Evolutionary conservation across 2,797 vertebrate species (phyloP), one percentile per base, ranked within the genome.

Genomic region (Acanthurus leucopareius): DNA sequence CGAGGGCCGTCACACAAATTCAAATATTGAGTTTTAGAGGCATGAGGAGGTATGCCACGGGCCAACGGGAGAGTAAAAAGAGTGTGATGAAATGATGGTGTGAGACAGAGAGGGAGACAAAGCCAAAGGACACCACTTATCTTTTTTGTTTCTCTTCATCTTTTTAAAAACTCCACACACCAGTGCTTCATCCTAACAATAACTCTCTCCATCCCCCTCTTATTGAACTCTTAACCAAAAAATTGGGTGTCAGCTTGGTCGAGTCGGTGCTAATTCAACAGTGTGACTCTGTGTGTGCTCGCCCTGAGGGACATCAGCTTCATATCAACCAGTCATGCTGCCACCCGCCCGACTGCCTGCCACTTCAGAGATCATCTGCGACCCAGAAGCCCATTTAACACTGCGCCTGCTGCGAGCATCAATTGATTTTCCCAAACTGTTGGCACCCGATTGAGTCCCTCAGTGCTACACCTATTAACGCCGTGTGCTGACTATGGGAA

Each of bases 1-100:
- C 82, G 91, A 94, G 86, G 84, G 92, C 92, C 94, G 94, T 87
- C 70, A 93, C 94, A 93, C 89, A 92, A 95, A 92, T 89, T 90
- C 87, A 91, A 88, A 91, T 89, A 92, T 90, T 14, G 88, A 92
- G 90, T 88, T 87, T 73, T 48, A 59, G 63, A 85, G 78, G 73
- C 42, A 32, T 60, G 80, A 53, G 10, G 68, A 64, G 83, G 82
- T 88, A 82, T 79, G 82, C 86, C 79, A 69, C 66, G 70, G 76
- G 85, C 75, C 45, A 49, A 72, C 25, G 38, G 25, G 60, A 88
- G 75, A 75, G 59, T 73, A 40, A 86, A 76, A 64, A 59, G 32
- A 75, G 57, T 17, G 66, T 19, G 47, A 75, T 61, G 22, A 76
- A 85, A 77, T 76, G 53, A 77, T 44, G 54, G 62, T n/a, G 62